Base-by-base conservation (phyloP, 2,888 invertebrate species). In the Stenurella melanura region DNA sequence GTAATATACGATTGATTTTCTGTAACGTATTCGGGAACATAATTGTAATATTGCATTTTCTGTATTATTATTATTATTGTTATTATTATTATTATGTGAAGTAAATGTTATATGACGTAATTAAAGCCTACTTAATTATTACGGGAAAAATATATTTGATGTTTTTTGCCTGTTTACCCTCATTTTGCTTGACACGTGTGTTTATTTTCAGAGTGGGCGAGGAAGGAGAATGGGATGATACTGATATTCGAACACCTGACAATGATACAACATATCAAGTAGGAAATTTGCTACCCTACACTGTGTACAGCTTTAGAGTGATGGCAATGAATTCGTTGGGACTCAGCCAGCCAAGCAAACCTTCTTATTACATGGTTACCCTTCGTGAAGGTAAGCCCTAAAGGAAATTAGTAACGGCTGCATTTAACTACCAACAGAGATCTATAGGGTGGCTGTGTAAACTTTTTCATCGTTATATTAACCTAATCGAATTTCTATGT, bases 241-340 rank as follows among this genome's bases (percentile, higher is more conserved):
- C 91, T 85, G 90, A 92, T 38, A 73, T 81, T 50, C 73, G 76
- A 69, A 84, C 85, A 58, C 91, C 92, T 81, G 92, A 90, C 86
- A 94, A 94, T 90, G 90, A 91, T 80, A 93, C 94, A 80, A 91
- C 90, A 86, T 93, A 93, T 90, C 92, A 93, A 87, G 92, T 95
- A 86, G 91, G 91, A 80, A 92, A 91, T 77, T 91, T 96, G 82
- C 90, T 92, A 82, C 95, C 95, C 66, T 95, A 93, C 90, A 95
- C 94, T 67, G 93, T 94, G 75, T 95, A 96, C 90, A 93, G 93
- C 87, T 94, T 95, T 89, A 91, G 93, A 75, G 92, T 95, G 81
- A 89, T 92, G 84, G 94, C 94, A 67, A 93, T 94, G 76, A 96
- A 95, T 89, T 92, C 92, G 79, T 91, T 94, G 89, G 95, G 95